Evolutionary conservation across 2,113 vertebrate genomes (phyloP).

Genomic region (Ictalurus punctatus): DNA sequence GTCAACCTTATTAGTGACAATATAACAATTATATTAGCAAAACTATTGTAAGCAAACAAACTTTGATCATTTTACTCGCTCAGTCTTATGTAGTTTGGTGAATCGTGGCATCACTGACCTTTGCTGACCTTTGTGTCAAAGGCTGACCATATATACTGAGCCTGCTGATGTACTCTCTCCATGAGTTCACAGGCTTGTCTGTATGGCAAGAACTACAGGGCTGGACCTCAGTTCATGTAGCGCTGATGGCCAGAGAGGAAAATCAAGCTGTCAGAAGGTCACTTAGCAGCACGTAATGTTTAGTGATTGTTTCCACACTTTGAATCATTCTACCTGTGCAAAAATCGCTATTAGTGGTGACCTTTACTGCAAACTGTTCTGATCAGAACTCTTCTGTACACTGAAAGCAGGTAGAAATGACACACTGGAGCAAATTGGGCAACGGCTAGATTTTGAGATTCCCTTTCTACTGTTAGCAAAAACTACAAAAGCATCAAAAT

Average conservation of each 20-base stretch:
- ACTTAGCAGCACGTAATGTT: not conserved
- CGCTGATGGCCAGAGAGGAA: conserved; percentile 10
- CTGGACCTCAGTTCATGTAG: conserved; percentile 6
- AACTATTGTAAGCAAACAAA: too few relatives aligned
- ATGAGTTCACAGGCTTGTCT: not conserved
- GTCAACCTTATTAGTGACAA: not conserved
- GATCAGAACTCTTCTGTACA: not conserved
- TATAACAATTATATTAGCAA: not conserved
- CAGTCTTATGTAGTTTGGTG: not conserved
- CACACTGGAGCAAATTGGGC: not conserved
- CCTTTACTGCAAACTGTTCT: not conserved
- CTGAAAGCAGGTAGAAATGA: not conserved
- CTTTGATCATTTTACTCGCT: not conserved
- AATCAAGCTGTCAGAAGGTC: not conserved
- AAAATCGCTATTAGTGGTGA: not conserved
- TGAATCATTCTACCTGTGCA: not conserved
- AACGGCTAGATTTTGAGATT: not conserved
- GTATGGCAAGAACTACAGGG: not conserved
- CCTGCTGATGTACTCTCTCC: conserved; percentile 8
- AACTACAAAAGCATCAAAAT: not conserved
- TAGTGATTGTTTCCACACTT: not conserved
- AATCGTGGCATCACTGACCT: not conserved
- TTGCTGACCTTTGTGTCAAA: conserved; percentile 14
- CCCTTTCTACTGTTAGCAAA: not conserved
- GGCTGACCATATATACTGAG: not conserved